A percentile compares a stretch with the other conserved stretches of the same genome.
Evolutionary conservation across 2,888 invertebrate genomes (phyloP).

Genomic region (Tetheella fluctuosa): DNA sequence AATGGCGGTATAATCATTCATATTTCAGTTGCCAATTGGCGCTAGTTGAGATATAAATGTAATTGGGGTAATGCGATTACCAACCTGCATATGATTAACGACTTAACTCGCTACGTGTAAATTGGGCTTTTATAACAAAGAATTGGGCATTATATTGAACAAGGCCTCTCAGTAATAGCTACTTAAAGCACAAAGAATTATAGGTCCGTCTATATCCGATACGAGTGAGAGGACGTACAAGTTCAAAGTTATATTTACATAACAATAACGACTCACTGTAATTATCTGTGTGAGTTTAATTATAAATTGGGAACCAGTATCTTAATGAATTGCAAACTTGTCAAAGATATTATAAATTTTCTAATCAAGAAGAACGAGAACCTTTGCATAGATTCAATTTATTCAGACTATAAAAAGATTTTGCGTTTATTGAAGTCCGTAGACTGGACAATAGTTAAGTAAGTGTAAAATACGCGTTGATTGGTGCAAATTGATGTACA

Average conservation of each 20-base stretch:
- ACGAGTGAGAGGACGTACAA: neutral
- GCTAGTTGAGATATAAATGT: neutral
- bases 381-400: neutral
- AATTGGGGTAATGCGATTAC: too few relatives aligned
- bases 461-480: conserved; percentile 20
- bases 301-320: neutral
- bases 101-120: too few relatives aligned
- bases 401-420: conserved; percentile 13
- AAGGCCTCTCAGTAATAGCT: neutral
- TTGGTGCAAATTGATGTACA: conserved; percentile 21
- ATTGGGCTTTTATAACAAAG: too few relatives aligned
- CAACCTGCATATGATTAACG: neutral
- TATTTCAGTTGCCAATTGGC: neutral
- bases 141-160: neutral
- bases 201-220: neutral
- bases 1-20: neutral
- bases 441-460: conserved; percentile 17
- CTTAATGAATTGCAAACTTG: too few relatives aligned
- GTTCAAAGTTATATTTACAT: neutral
- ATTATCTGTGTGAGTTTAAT: neutral
- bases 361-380: neutral
- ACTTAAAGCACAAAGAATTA: neutral
- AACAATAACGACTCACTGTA: neutral
- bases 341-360: neutral
- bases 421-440: conserved; percentile 13